These are phyloP conservation scores for Pasiphila rectangulata DNA, from an alignment of 2,888 invertebrate species.

Conservation along the genomic window DNA sequence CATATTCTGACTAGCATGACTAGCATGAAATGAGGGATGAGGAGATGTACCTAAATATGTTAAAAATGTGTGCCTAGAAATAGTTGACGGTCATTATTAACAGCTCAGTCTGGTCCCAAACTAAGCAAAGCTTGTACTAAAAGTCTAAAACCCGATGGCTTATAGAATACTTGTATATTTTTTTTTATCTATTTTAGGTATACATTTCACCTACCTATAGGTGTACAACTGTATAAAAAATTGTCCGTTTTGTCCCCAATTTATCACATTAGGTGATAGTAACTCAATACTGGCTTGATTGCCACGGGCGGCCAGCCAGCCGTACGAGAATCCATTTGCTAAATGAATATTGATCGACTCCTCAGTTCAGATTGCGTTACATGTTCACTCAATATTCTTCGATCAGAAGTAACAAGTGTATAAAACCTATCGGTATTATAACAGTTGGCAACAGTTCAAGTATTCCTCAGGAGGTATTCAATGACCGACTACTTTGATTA, in stretches of 20 bases:
- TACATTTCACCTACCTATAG: too few species aligned
- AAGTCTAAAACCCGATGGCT: too few species aligned
- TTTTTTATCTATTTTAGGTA: too few species aligned
- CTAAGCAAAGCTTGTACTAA: too few species aligned
- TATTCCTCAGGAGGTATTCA: conserved; percentile 35
- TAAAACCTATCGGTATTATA: conserved; percentile 32
- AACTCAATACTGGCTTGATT: conserved; percentile 38
- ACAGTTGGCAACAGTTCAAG: conserved; percentile 45
- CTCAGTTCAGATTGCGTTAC: conserved; percentile 26
- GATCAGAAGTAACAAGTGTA: conserved; percentile 16
- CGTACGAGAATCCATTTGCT: conserved; percentile 40
- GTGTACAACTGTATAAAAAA: not conserved
- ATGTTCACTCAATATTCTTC: conserved; percentile 18
- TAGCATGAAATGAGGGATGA: too few species aligned
- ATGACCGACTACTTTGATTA: conserved; percentile 37
- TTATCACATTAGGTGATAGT: conserved; percentile 23
- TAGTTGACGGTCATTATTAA: too few species aligned
- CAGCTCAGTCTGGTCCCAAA: too few species aligned
- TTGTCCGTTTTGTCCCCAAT: conserved; percentile 3
- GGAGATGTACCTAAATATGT: too few species aligned
- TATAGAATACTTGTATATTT: too few species aligned
- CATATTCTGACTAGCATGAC: too few species aligned
- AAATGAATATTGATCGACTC: conserved; percentile 47
- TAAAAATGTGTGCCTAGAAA: too few species aligned
- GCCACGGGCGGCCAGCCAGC: conserved; percentile 18